Evolutionary conservation across 2,797 vertebrate species (phyloP), one percentile per base, ranked within the genome.

Genomic region (Lagodon rhomboides): DNA sequence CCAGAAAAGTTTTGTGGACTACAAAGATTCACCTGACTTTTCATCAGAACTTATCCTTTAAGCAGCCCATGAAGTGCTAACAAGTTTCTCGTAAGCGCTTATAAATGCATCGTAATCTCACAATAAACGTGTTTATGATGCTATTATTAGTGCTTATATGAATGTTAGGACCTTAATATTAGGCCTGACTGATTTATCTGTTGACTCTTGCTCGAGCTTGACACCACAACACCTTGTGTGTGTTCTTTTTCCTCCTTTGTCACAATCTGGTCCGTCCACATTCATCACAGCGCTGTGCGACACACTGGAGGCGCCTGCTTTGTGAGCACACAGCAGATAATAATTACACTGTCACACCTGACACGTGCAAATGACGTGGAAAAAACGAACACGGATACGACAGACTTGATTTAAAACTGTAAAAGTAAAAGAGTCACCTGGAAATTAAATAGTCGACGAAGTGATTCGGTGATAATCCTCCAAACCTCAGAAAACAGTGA

Each of bases 321-420:
- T 79, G 65, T 68, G 78, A 84, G 59, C 51, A 30, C 16, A 60
- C 27, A 68, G 62, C 65, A 80, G 65, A 80, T 34, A 77, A 79
- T 71, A 84, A 83, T 75, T 38, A 84, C 47, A 55, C 41, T 25
- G 61, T 85, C 68, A 68, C 38, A 56, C 68, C 50, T 82, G 77
- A 83, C 75, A 18, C 2, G n/a, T 25, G 59, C 51, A 56, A 68
- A 68, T 30, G 65, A 73, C 75, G 60, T 43, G 62, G 68, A 72
- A 18, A 10, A 11, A 25, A 62, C 50, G 53, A 27, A 73, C 47
- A n/a, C 3, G 5, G 30, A 47, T 46, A 17, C 59, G 64, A 79
- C 41, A 38, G 65, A 54, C 34, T 82, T 77, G 23, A 70, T 82
- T 75, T 76, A 68, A 79, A 79, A 74, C 43, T 63, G 43, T 51